Conservation (phyloP, 2,797 vertebrate genomes). For the Gila robusta region DNA sequence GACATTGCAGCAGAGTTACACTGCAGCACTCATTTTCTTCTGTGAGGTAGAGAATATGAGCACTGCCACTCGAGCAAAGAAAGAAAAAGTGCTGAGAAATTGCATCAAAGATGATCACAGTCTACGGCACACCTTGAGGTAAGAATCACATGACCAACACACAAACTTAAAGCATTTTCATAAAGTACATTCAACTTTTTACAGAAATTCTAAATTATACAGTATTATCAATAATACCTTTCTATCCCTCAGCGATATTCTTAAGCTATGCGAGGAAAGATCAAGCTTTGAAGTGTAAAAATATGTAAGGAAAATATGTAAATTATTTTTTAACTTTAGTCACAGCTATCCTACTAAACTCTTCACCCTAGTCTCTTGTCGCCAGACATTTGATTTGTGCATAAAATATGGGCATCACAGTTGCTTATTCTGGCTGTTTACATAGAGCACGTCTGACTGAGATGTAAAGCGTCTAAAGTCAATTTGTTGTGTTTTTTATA, state of each 20-base stretch:
- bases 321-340: slow-evolving; percentile 49
- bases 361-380: slow-evolving; percentile 34
- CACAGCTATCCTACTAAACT: slow-evolving; percentile 22
- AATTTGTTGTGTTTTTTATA: neutral
- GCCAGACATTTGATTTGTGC: slow-evolving; percentile 2
- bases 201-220: neutral
- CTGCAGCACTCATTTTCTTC: neutral
- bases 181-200: slow-evolving; percentile 11
- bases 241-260: slow-evolving; percentile 57
- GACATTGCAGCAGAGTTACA: slow-evolving; percentile 15
- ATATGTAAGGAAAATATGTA: slow-evolving; percentile 40
- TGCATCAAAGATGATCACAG: neutral
- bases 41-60: neutral
- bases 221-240: slow-evolving; percentile 59
- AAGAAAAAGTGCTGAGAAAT: neutral
- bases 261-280: slow-evolving; percentile 59
- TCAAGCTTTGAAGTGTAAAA: slow-evolving; percentile 71
- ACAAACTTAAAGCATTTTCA: slow-evolving; percentile 24
- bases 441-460: neutral
- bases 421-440: neutral
- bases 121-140: neutral
- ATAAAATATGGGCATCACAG: slow-evolving; percentile 9
- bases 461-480: neutral
- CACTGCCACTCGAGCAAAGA: neutral
- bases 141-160: neutral